Evolutionary conservation across 2,797 vertebrate genomes (phyloP), one percentile per base, ranked within the genome.

Genomic region (Schizopygopsis pylzovi): DNA sequence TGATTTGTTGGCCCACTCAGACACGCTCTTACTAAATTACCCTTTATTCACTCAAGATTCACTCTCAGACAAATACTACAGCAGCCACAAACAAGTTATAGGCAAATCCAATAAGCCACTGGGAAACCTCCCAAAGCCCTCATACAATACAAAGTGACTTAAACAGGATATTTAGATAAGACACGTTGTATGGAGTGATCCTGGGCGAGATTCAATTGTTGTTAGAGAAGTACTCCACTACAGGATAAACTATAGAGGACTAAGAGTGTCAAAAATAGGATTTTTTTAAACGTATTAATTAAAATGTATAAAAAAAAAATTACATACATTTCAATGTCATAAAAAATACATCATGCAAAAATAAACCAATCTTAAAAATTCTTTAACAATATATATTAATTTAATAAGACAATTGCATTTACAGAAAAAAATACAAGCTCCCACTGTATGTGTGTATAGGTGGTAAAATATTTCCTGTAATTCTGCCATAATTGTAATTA

Each of bases 51-150:
- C 25, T 72, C n/a, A 85, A 12, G 11, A 70, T 79, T 47, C 43
- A 65, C 25, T 72, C 10, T 61, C 22, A 72, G 41, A 37, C 43
- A 47, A 61, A 61, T 22, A 45, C 65, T 61, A 72, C 43, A 49
- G 67, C 20, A 80, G 41, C 41, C 54, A 39, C 76, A 85, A 67
- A 63, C 56, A 18, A 59, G 73, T 80, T 80, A 8, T n/a, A 63
- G 84, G 28, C 59, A 73, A 85, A 85, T 80, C 78, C 43, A 85
- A 80, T 81, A 85, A 63, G 9, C 78, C 68, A 79, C 52, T 0
- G 54, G 49, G 25, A 56, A 79, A 47, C n/a, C 22, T 45, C 39
- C 43, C 41, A 61, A 63, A 80, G 54, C 41, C 70, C 68, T 39
- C 15, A 39, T 28, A 52, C 78, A 73, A 59, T 73, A 49, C 20